These are phyloP conservation scores for Leptocoma aspasia DNA, from an alignment of 2,113 vertebrate genomes.

Conservation along the genomic window DNA sequence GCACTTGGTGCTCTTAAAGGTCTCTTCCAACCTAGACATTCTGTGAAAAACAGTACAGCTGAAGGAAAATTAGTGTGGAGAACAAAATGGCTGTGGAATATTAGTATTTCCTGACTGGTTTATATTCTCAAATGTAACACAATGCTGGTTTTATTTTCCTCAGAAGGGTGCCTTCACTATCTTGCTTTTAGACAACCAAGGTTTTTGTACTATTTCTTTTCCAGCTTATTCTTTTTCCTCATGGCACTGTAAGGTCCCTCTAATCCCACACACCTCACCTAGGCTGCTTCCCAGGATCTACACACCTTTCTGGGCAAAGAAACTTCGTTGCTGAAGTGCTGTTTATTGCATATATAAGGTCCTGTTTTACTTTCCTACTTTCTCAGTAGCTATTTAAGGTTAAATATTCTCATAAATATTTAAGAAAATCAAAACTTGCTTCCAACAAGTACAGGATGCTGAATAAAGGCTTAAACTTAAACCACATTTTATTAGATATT, in stretches of 20 bases:
- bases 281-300: neutral
- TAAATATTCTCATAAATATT: neutral
- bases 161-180: neutral
- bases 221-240: neutral
- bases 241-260: neutral
- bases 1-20: too few species aligned
- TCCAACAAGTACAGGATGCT: neutral
- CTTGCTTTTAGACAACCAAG: neutral
- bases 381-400: neutral
- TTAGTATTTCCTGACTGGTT: neutral
- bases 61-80: neutral
- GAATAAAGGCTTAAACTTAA: neutral
- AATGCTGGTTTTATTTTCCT: neutral
- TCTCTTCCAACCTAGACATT: too few species aligned
- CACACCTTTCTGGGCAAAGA: fast-evolving
- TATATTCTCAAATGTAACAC: neutral
- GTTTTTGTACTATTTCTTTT: neutral
- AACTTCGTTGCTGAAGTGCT: neutral
- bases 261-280: neutral
- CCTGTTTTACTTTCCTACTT: neutral
- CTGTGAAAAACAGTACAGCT: neutral
- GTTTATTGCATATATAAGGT: neutral
- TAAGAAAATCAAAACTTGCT: neutral
- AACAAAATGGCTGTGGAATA: neutral
- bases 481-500: neutral